Base-by-base conservation (phyloP, 2,797 vertebrate genomes). In the Psittacula derbiana region DNA sequence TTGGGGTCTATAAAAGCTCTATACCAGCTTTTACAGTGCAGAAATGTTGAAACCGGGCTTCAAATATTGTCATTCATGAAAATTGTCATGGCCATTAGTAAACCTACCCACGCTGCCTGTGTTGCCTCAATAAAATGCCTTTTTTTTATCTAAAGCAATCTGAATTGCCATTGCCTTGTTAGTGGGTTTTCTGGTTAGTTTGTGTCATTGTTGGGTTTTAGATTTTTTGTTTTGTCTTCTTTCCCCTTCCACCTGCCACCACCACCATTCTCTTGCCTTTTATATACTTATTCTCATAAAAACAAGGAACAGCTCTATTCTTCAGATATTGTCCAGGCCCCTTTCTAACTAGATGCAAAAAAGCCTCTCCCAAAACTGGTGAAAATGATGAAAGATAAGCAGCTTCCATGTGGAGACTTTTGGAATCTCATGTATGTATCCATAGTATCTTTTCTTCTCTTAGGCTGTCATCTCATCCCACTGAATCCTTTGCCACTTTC, bases 181-280 rank as follows among this genome's bases (percentile, higher is more conserved):
- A 31, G 7, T 53, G 15, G 7, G n/a, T 1, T 17, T 38, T 64
- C 30, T 74, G 12, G 18, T 52, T 81, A 4, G 4, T 14, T 46
- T 2, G 2, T 19, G 1, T 55, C 19, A n/a, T 20, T 55, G 12
- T 21, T 55, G 19, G 31, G 30, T n/a, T 55, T 55, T 62, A 14
- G 3, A 3, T 40, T 38, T 25, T 27, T n/a, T 5, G 2, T 19
- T 18, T 23, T 17, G 4, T 0, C 10, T 19, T 24, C 10, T 5
- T 20, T 7, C 2, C 13, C 6, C 36, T 28, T 4, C 21, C 11
- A 53, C 11, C 36, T 65, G 8, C 28, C 28, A 27, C 21, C 24
- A 64, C 15, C 10, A 43, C 25, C 10, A 38, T 82, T 76, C 31
- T 80, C 20, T 40, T 86, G 13, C 17, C 1, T 15, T 90, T 19